Base-by-base conservation (phyloP, 2,797 vertebrate species). In the Merluccius polli region DNA sequence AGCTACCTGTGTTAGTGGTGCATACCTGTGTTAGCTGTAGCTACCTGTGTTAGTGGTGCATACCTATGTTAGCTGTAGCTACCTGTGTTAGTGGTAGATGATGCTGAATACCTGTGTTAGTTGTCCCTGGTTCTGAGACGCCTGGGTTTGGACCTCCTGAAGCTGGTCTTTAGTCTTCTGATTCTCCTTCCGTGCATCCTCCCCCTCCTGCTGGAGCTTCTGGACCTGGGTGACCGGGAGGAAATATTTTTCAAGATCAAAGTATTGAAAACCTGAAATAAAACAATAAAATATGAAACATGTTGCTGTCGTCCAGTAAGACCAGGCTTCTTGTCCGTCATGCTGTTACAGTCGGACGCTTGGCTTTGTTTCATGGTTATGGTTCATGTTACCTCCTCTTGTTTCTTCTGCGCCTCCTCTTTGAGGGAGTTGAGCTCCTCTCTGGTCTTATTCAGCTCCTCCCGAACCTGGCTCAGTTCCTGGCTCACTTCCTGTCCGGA, bases 381-480 rank as follows among this genome's bases (percentile, higher is more conserved):
- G 52, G 52, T 52, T 52, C 21, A 21, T 9, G 48, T 82, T 71
- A 95, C 93, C 89, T 96, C 96, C 82, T 95, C 95, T 79, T 94
- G 94, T 82, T 95, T 96, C 81, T 96, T 95, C 79, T 89, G 85
- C 59, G 27, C 35, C 48, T 90, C 87, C 4, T 88, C 87, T 30
- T 84, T 90, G 68, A 85, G 73, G 0, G 67, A 41, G 29, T 36
- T 87, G 29, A 91, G 78, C 73, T 92, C 90, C 70, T 90, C 88
- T 73, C 29, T 79, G 82, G 95, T 93, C 91, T 96, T 97, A n/a
- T 92, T 94, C 52, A 96, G 88, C 77, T 85, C 95, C 81, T 98
- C 96, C 84, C 96, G 95, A 72, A 83, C 84, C 82, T 97, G 95
- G 4, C 81, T 89, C 52, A 95, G 92, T 77, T 95, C 86, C 70